Conservation (phyloP, 2,888 invertebrate species). For the Spatulosminthurus flaviceps region DNA sequence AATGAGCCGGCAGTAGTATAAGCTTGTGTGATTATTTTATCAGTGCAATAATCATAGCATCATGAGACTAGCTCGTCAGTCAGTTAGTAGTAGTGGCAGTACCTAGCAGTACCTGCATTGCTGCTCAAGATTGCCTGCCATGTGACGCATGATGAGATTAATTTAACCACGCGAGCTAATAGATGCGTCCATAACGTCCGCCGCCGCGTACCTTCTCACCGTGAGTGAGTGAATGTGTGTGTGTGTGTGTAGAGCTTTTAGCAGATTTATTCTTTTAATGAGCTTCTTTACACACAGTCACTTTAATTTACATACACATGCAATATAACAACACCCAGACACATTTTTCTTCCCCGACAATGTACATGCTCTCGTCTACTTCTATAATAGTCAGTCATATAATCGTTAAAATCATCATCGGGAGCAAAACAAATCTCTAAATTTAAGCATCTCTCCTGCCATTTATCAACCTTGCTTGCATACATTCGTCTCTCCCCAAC, state of each 20-base stretch:
- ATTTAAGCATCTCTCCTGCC: neutral
- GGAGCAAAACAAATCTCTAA: constrained; percentile 26
- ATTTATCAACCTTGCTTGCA: constrained; percentile 24
- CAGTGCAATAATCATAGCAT: constrained; percentile 32
- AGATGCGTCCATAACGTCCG: constrained; percentile 30
- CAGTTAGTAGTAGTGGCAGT: neutral
- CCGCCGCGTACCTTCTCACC: neutral
- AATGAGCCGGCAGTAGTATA: constrained; percentile 16
- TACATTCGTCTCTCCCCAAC: neutral
- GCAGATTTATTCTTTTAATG: constrained; percentile 53
- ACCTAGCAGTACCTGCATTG: constrained; percentile 38
- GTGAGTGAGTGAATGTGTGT: neutral
- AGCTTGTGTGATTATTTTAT: constrained; percentile 33
- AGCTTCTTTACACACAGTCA: constrained; percentile 48
- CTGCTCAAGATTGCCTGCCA: constrained; percentile 29
- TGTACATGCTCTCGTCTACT: neutral
- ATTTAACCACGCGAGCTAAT: constrained; percentile 52
- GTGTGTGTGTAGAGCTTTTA: constrained; percentile 37
- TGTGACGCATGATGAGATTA: constrained; percentile 51
- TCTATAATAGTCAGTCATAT: constrained; percentile 22
- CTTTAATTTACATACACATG: constrained; percentile 52
- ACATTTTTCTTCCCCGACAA: constrained; percentile 37
- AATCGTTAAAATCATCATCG: constrained; percentile 20
- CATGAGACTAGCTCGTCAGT: neutral
- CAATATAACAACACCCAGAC: constrained; percentile 52